Base-by-base conservation (phyloP, 2,113 vertebrate genomes). In the Mola mola region DNA sequence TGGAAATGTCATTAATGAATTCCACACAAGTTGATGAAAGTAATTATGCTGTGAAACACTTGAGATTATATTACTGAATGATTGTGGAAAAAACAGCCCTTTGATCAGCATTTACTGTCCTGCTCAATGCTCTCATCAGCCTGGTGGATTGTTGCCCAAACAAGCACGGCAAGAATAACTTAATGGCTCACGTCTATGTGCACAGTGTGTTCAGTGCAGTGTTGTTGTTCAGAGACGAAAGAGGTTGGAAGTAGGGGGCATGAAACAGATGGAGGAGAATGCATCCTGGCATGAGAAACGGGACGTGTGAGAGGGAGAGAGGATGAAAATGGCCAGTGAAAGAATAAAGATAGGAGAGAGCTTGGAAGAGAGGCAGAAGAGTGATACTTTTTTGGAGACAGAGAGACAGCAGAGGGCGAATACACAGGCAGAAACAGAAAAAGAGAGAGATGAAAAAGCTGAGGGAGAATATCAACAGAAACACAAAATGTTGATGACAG, bases 251-350 rank as follows among this genome's bases (percentile, higher is more conserved):
- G 52, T 48, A 33, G 46, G 59, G 49, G 64, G 58, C 40, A 69
- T 36, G 53, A 62, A 77, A 62, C 81, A 85, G 79, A 85, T 81
- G 73, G 81, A 84, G 73, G 42, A 61, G n/a, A 43, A 46, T 20
- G 13, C 53, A 52, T 37, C 47, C 64, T 63, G 52, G 63, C 36
- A 59, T 3, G 15, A 41, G 20, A 46, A 43, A 33, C 15, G 0
- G 36, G 34, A 17, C 5, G 56, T n/a, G 50, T 5, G 17, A 43
- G 22, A 16, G 36, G 44, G 15, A 16, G 2, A 65, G 22, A 1
- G 36, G 21, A 24, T 8, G 29, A 44, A 56, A 53, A 31, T 5
- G 1, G 26, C 19, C 11, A 19, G 21, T 24, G 40, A 31, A 12
- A 20, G 31, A 28, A 29, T 5, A 29, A 69, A 42, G 5, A 12